phyloP scores from a whole-genome alignment of 1,140 invertebrate genomes.

The Belonocnema kinseyi region DNA sequence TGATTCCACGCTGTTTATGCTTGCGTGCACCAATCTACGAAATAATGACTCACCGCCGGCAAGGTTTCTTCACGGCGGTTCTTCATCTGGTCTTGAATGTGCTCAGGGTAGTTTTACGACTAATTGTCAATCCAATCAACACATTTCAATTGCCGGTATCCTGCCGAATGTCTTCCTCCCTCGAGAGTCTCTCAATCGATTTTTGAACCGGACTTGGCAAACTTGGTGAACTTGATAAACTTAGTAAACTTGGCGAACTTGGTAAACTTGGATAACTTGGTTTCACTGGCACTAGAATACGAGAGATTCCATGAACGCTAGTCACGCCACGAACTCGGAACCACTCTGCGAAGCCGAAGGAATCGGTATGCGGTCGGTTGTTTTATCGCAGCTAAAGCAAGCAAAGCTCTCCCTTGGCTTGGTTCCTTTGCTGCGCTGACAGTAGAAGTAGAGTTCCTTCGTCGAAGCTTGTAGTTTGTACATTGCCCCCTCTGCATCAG shows the following conservation, averaged over 20 bases:
- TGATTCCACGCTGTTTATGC: no score
- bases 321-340: no score
- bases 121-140: background rate
- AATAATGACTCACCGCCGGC: conserved; percentile 59
- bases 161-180: conserved; percentile 38
- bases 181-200: conserved; percentile 16
- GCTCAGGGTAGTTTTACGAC: background rate
- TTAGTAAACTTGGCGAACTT: no score
- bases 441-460: background rate
- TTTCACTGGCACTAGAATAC: no score
- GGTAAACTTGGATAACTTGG: no score
- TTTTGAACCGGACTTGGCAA: no score
- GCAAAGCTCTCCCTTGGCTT: background rate
- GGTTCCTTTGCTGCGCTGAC: conserved; percentile 44
- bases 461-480: conserved; percentile 1
- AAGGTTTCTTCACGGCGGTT: conserved; percentile 48
- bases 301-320: no score
- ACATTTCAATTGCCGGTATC: conserved; percentile 34
- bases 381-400: no score
- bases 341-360: conserved; percentile 2
- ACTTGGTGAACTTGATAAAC: no score
- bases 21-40: background rate
- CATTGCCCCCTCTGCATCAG: conserved; percentile 35
- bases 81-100: conserved; percentile 44
- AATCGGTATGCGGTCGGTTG: conserved; percentile 59